phyloP scores from a whole-genome alignment of 1,140 invertebrate species.

The Planococcus citri region DNA sequence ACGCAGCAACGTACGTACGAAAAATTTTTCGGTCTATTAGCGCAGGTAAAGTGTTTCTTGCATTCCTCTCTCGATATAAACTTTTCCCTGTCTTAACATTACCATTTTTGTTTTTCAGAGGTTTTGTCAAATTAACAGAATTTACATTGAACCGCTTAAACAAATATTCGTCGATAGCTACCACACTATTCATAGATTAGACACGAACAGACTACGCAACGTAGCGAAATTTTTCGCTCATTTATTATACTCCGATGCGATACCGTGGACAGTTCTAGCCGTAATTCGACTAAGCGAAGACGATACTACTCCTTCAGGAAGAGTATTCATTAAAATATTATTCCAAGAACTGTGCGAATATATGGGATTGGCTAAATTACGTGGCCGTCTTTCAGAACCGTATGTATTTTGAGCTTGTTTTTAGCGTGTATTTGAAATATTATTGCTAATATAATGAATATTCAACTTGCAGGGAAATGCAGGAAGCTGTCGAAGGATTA shows the following conservation, averaged over 20 bases:
- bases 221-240: conserved; percentile 97
- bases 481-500: conserved; percentile 76
- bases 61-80: too few relatives aligned
- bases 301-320: conserved; percentile 90
- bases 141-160: conserved; percentile 86
- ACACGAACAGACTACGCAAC: conserved; percentile 94
- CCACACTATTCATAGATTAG: conserved; percentile 81
- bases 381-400: conserved; percentile 76
- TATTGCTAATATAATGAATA: conserved; percentile 4
- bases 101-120: conserved; percentile 42
- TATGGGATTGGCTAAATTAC: conserved; percentile 86
- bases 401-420: too few relatives aligned
- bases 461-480: conserved; percentile 57
- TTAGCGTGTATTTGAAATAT: too few relatives aligned
- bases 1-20: conserved; percentile 97
- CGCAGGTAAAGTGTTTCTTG: conserved; percentile 48
- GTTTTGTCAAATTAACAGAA: conserved; percentile 83
- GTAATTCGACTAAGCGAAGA: conserved; percentile 89
- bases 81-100: background rate
- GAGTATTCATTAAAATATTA: conserved; percentile 96
- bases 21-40: conserved; percentile 92
- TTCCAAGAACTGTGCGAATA: conserved; percentile 95
- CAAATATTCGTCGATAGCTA: conserved; percentile 94
- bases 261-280: conserved; percentile 79
- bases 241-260: conserved; percentile 90